Evolutionary conservation across 2,888 invertebrate genomes (phyloP).

Genomic region (Coleophora flavipennella): DNA sequence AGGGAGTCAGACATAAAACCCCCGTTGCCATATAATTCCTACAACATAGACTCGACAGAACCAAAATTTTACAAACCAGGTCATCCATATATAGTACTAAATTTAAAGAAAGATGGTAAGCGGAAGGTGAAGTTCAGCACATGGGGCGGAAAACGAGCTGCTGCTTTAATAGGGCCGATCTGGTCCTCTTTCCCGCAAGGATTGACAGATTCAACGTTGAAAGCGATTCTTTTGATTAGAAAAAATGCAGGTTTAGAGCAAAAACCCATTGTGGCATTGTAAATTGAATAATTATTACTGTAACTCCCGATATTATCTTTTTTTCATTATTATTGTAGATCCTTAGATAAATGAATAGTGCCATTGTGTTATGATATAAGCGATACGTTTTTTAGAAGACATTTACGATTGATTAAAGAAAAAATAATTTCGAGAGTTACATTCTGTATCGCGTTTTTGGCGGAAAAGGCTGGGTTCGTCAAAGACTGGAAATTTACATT

Average conservation of each 20-base stretch:
- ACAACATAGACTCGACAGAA: slow-evolving; percentile 30
- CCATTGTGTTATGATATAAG: slow-evolving; percentile 34
- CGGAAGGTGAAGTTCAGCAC: slow-evolving; percentile 63
- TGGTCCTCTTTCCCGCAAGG: slow-evolving; percentile 49
- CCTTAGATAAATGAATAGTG: slow-evolving; percentile 24
- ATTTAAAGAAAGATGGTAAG: slow-evolving; percentile 58
- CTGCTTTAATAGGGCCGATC: slow-evolving; percentile 62
- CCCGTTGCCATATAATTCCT: slow-evolving; percentile 43
- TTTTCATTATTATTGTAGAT: slow-evolving; percentile 1
- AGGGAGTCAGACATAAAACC: slow-evolving; percentile 27
- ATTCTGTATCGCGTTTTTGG: slow-evolving; percentile 21
- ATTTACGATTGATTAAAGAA: slow-evolving; percentile 13
- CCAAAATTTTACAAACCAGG: slow-evolving; percentile 46
- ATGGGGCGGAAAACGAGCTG: slow-evolving; percentile 62
- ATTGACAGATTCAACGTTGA: slow-evolving; percentile 40
- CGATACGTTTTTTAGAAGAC: too few species aligned
- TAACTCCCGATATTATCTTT: slow-evolving; percentile 1
- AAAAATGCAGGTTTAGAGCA: slow-evolving; percentile 26
- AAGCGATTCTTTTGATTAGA: slow-evolving; percentile 46
- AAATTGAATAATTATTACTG: slow-evolving; percentile 9
- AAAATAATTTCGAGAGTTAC: slow-evolving; percentile 28
- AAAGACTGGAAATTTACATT: slow-evolving; percentile 20
- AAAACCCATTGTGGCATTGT: slow-evolving; percentile 19
- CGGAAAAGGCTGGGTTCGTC: slow-evolving; percentile 44
- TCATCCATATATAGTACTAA: slow-evolving; percentile 50